These are phyloP conservation scores for Eulemur coronatus DNA, from an alignment of 2,797 vertebrate genomes.

Conservation along the genomic window DNA sequence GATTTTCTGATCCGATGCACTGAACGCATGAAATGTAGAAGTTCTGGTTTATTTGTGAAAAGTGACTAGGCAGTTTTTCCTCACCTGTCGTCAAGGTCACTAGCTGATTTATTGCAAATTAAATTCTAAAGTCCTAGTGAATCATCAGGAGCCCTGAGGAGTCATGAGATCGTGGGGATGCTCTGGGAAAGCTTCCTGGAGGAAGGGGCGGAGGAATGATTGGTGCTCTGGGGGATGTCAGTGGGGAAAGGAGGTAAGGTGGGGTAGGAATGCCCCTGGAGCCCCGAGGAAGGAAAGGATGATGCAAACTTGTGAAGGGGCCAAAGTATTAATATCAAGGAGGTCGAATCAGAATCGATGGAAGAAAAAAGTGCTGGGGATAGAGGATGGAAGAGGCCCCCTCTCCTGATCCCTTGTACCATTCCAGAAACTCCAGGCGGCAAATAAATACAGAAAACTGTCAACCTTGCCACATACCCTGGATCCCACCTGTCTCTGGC, in stretches of 20 bases:
- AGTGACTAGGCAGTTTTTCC: background rate
- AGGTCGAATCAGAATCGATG: background rate
- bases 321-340: no score
- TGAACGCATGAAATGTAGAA: no score
- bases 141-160: background rate
- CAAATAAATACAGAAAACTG: background rate
- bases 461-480: no score
- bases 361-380: background rate
- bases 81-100: background rate
- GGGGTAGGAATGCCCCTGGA: background rate
- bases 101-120: background rate
- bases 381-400: no score
- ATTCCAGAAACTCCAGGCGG: background rate
- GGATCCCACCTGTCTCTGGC: background rate
- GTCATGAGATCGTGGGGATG: background rate
- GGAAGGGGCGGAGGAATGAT: background rate
- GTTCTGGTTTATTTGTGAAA: background rate
- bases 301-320: background rate
- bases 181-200: background rate
- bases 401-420: background rate
- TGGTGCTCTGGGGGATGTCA: background rate
- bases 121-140: background rate
- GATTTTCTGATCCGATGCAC: background rate
- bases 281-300: background rate
- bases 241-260: background rate